Percentiles rank a stretch among this genome's conserved stretches.
Conservation (phyloP, 2,113 vertebrate genomes). For the Myiozetetes cayanensis region DNA sequence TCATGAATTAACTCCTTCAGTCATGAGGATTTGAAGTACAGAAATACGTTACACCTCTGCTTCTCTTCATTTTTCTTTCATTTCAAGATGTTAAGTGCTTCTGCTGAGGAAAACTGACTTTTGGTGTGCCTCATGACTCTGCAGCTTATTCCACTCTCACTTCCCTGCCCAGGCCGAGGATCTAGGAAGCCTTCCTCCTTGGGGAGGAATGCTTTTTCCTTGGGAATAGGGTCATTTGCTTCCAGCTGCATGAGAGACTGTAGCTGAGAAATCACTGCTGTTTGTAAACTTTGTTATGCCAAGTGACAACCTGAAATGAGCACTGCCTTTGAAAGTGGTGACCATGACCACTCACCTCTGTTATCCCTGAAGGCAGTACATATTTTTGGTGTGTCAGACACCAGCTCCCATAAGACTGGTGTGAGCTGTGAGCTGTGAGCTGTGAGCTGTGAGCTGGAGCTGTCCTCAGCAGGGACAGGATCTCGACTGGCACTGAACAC, state of each 20-base stretch:
- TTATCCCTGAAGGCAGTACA: not conserved
- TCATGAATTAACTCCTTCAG: not conserved
- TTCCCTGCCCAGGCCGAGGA: not conserved
- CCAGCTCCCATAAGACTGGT: rapidly evolving
- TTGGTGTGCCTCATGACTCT: not conserved
- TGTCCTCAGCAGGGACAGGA: not conserved
- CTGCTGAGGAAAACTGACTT: not conserved
- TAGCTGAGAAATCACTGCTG: not conserved
- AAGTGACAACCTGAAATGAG: not conserved
- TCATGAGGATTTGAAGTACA: not conserved
- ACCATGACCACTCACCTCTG: rapidly evolving
- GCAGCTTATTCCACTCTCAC: not conserved
- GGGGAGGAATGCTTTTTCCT: not conserved
- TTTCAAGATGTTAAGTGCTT: not conserved
- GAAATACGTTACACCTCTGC: not conserved
- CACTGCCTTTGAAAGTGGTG: not conserved
- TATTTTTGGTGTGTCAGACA: not conserved
- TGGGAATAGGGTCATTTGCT: not conserved
- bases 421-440: rapidly evolving
- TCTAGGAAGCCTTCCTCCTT: not conserved
- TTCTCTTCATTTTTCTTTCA: not conserved
- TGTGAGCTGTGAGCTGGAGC: rapidly evolving
- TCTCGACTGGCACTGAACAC: rapidly evolving
- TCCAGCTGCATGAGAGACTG: not conserved
- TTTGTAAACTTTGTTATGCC: not conserved